Evolutionary conservation across 2,113 vertebrate species (phyloP).

Genomic region (Crocuta crocuta): DNA sequence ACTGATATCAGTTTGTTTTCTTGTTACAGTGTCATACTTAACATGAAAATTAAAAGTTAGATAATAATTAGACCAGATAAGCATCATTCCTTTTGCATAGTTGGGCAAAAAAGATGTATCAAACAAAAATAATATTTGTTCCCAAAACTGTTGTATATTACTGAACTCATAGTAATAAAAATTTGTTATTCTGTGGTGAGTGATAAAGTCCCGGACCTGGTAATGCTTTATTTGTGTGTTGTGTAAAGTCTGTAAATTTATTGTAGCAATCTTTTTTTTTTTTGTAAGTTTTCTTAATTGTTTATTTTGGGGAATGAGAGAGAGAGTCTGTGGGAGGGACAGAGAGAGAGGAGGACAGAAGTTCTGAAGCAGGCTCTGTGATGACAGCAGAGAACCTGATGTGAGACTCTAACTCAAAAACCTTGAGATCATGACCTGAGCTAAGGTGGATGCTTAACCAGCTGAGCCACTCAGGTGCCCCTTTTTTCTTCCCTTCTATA

Average conservation of each 20-base stretch:
- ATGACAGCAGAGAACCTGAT: too few relatives aligned
- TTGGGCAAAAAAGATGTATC: background rate
- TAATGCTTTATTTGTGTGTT: background rate
- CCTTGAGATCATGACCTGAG: too few relatives aligned
- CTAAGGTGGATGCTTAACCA: too few relatives aligned
- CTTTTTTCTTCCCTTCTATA: background rate
- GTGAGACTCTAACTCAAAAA: too few relatives aligned
- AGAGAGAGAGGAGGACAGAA: too few relatives aligned
- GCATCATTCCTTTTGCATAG: background rate
- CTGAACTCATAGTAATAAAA: background rate
- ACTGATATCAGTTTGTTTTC: background rate
- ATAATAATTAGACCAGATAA: background rate
- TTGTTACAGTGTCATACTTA: background rate
- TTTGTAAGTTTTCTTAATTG: too few relatives aligned
- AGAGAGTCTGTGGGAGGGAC: too few relatives aligned
- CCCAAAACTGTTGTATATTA: conserved; percentile 13
- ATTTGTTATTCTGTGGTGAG: background rate
- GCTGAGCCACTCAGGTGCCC: too few relatives aligned
- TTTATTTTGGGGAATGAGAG: too few relatives aligned
- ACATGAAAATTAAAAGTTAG: background rate
- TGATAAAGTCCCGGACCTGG: background rate
- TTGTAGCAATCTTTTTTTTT: background rate
- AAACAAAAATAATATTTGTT: background rate
- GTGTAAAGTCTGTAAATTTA: background rate
- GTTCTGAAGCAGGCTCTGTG: too few relatives aligned